Evolutionary conservation across 2,888 invertebrate species (phyloP).

Genomic region (Drosophila formosana): DNA sequence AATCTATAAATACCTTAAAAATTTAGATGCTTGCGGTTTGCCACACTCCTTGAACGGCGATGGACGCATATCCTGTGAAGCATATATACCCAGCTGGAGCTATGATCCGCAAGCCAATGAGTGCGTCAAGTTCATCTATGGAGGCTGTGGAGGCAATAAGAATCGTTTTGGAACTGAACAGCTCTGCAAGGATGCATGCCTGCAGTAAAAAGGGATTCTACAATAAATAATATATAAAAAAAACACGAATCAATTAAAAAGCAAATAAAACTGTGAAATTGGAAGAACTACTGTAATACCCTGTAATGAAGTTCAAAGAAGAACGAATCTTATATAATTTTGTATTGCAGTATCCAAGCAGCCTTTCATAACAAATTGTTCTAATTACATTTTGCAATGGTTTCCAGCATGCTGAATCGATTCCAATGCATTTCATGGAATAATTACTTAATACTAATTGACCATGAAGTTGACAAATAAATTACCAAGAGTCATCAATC

Average conservation of each 20-base stretch:
- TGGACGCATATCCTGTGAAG: constrained; percentile 52
- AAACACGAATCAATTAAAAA: not conserved
- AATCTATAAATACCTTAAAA: not conserved
- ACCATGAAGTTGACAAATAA: too few species aligned
- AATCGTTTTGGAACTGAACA: constrained; percentile 60
- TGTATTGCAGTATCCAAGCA: too few species aligned
- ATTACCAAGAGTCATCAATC: too few species aligned
- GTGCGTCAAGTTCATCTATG: constrained; percentile 65
- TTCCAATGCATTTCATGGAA: too few species aligned
- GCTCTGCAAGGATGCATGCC: constrained; percentile 61
- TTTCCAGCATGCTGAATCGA: too few species aligned
- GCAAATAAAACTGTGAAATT: not conserved
- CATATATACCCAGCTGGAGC: constrained; percentile 54
- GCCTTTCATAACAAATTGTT: too few species aligned
- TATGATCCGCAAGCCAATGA: constrained; percentile 43
- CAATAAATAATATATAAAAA: not conserved
- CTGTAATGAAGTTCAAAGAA: too few species aligned
- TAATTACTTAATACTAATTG: too few species aligned
- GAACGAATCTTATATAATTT: too few species aligned
- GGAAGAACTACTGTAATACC: too few species aligned
- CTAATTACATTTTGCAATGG: too few species aligned
- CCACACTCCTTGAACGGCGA: constrained; percentile 55
- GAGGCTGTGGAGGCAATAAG: constrained; percentile 68
- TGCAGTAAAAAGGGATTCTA: constrained; percentile 26
- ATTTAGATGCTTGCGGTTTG: constrained; percentile 58